Evolutionary conservation across 2,113 vertebrate genomes (phyloP), one percentile per base, ranked within the genome.

Genomic region (Lamprotornis superbus): DNA sequence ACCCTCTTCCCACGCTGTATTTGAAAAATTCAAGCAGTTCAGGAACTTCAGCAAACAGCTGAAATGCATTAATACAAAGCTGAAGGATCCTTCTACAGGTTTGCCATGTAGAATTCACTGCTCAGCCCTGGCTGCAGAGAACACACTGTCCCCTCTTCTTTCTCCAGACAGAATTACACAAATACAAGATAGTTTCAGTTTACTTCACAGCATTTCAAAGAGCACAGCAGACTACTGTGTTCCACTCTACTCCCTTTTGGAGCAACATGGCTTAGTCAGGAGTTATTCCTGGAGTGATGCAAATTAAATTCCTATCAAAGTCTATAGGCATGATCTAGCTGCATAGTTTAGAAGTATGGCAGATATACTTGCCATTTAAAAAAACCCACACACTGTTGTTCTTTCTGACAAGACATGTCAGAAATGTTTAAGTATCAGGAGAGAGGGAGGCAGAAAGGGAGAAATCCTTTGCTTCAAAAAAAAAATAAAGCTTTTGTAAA

Each of bases 261-360:
- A 89, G 33, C 40, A 85, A 65, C 23, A 42, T 10, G 31, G 30
- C 67, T 95, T 91, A 93, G 81, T 91, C 90, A 93, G 71, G 68
- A 97, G 86, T 97, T 97, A 96, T 93, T 97, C 87, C 87, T 95
- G 93, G 84, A 95, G 50, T 25, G 30, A 83, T 90, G 82, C 35
- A 91, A 95, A 91, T 88, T 76, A 80, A 94, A 78, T 76, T 89
- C 91, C 80, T 89, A 78, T 28, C 33, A 4, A 84, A 79, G 61
- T 69, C 74, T 95, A 76, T 1, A 85, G 37, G 70, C 67, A 93
- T 23, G 63, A 90, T 87, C 47, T 85, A 93, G 46, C 78, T 93
- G 57, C 1, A 5, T 20, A 31, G 70, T 94, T 87, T 65, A 83
- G 73, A 90, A 89, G 84, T 30, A 68, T 7, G 15, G 84, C 67